These are phyloP conservation scores for Condylura cristata DNA, from an alignment of 2,113 vertebrate species.

Conservation along the genomic window DNA sequence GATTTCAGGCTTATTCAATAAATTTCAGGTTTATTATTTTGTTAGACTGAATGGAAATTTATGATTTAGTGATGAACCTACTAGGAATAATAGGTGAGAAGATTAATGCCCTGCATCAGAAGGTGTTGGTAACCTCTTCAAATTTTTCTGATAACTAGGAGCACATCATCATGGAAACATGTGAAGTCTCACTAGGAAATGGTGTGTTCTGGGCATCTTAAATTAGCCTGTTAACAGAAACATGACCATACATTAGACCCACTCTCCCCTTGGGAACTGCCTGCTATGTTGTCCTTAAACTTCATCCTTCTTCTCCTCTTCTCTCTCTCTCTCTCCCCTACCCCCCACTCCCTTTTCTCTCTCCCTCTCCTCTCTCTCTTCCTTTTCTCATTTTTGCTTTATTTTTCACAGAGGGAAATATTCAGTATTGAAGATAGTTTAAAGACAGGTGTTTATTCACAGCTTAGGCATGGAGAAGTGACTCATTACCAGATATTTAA, in stretches of 20 bases:
- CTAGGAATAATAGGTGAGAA: neutral
- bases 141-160: neutral
- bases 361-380: accelerated
- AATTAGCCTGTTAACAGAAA: neutral
- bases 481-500: slow-evolving; percentile 23
- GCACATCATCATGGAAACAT: neutral
- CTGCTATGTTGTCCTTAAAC: neutral
- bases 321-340: neutral
- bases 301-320: neutral
- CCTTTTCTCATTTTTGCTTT: neutral
- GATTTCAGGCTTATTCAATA: slow-evolving; percentile 2
- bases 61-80: neutral
- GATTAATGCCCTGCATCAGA: neutral
- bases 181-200: neutral
- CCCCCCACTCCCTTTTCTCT: neutral
- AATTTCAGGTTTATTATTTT: slow-evolving; percentile 1
- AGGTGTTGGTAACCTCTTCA: neutral
- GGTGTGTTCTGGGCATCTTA: neutral
- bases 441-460: neutral
- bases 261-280: neutral
- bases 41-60: slow-evolving; percentile 1
- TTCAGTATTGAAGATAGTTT: neutral
- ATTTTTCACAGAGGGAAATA: neutral
- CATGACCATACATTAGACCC: neutral
- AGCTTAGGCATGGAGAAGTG: neutral